Base-by-base conservation (phyloP, 2,113 vertebrate genomes). In the Gambusia affinis region DNA sequence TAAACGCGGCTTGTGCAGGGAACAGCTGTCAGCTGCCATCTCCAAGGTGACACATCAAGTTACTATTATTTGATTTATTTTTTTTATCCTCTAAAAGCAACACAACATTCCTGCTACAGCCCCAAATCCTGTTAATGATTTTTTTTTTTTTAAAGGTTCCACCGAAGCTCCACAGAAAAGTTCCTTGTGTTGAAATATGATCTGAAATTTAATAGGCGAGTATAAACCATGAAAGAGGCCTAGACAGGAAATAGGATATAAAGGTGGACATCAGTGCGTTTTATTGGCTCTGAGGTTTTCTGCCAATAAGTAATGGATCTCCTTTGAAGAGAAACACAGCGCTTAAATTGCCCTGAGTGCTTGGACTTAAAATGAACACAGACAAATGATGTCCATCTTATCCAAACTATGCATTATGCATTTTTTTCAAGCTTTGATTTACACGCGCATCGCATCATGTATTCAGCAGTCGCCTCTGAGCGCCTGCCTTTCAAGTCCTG, bases 1-100 rank as follows among this genome's bases (percentile, higher is more conserved):
- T 92, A 95, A 91, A 81, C 70, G 69, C 79, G 66, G 89, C 83
- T 85, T 88, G 86, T 85, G 80, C 82, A 73, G 72, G 70, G 76
- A 93, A 90, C 92, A 93, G 92, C 92, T 93, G 93, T 91, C 92
- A 92, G 88, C 84, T 83, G 87, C 85, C 86, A 82, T 87, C 87
- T 90, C 90, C 91, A 92, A 93, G 93, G 93, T 92, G 93, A 95
- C 90, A 92, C 86, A 75, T 89, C 87, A 87, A 87, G 91, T 88
- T 72, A 90, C 88, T 75, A 78, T 86, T 76, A 7, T 70, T 35
- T 33, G 5, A 6, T 33, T 1, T 24, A 33, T 73, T 75, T 61
- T 76, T 64, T 82, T 83, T 69, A 42, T 74, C 82, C 81, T 76
- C 65, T 51, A 67, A 85, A 75, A 84, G 85, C 67, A 70, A 70